Base-by-base conservation (phyloP, 2,888 invertebrate genomes). In the Cheilosia impressa region DNA sequence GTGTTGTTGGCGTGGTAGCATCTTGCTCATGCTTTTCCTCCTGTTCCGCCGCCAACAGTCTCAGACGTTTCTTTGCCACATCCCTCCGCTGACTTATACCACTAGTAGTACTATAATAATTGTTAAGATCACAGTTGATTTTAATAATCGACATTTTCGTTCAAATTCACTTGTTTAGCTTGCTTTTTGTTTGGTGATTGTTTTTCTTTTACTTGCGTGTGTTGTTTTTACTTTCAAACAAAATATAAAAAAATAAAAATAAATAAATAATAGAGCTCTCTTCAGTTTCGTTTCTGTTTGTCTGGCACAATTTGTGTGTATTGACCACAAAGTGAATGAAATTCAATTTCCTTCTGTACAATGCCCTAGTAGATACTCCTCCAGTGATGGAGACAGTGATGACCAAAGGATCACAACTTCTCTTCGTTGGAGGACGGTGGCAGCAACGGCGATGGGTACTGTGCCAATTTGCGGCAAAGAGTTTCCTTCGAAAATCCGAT, bases 61-160 rank as follows among this genome's bases (percentile, higher is more conserved):
- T 81, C 13, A 87, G 65, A 19, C 87, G 87, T 69, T 88, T 88
- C 19, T 77, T 87, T 60, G 87, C 84, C 6, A 88, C 87, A 82
- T 88, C 87, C 24, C 84, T 81, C 10, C 88, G 77, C 55, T 87
- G 87, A 87, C 85, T 88, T 87, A 87, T 82, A 87, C 84, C 83
- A 85, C 87, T 88, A 87, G 82, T 77, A 68, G 77, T 73, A 82
- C 82, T 87, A 82, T 78, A 73, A 76, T 87, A 82, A 82, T 87
- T 87, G 82, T 87, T 87, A 57, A 73, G 87, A 87, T 87, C 87
- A 87, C 87, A 87, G 87, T 81, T 87, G 75, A 87, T 77, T 79
- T 85, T 81, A 79, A 82, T 87, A 87, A 87, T 87, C 85, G 87
- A 87, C 87, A 87, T 87, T 76, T 77, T 85, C 81, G 69, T 81